A percentile compares a stretch with the other conserved stretches of the same genome.
phyloP scores from a whole-genome alignment of 2,113 vertebrate genomes.

The Toxostoma redivivum region DNA sequence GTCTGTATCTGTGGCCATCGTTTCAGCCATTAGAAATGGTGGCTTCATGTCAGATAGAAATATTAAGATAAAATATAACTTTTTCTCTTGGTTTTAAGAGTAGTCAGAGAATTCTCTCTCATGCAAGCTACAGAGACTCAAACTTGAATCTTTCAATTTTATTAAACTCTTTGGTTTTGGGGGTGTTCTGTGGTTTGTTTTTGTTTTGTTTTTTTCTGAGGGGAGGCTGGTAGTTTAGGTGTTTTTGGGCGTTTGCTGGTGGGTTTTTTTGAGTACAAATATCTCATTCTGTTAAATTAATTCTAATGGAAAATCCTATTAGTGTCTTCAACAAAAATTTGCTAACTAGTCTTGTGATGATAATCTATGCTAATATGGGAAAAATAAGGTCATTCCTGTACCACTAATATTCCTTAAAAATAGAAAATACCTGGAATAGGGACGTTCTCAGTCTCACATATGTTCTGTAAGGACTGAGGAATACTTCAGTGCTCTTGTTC shows the following conservation, averaged over 20 bases:
- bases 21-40: neutral
- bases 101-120: neutral
- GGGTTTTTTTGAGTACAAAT: neutral
- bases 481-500: neutral
- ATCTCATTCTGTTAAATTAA: neutral
- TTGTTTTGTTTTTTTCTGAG: neutral
- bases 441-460: neutral
- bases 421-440: neutral
- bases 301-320: neutral
- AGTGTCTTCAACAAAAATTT: neutral
- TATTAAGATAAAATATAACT: neutral
- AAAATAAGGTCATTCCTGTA: neutral
- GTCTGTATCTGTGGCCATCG: neutral
- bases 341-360: neutral
- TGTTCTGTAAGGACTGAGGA: neutral
- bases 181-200: neutral
- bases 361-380: neutral
- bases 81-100: neutral
- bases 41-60: neutral
- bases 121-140: neutral
- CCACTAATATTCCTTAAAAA: neutral
- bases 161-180: neutral
- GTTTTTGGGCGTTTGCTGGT: fast-evolving
- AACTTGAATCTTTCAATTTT: neutral
- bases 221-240: neutral